phyloP scores from a whole-genome alignment of 2,797 vertebrate species.

The Huso huso region DNA sequence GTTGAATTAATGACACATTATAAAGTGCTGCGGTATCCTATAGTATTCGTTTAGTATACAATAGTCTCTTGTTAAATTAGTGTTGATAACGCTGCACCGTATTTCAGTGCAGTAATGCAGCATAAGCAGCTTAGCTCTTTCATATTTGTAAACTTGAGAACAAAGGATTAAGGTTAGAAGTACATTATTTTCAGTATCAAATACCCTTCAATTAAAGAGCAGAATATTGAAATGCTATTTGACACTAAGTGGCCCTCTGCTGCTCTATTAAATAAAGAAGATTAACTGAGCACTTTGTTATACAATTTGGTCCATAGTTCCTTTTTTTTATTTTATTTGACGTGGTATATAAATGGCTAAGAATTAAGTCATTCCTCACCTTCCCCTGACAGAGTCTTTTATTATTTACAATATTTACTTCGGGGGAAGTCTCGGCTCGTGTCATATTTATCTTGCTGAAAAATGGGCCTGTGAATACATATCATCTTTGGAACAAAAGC shows the following conservation, averaged over 20 bases:
- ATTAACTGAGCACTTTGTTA: conserved; percentile 8
- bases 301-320: conserved; percentile 5
- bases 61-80: too few relatives aligned
- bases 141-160: conserved; percentile 24
- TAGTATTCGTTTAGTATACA: too few relatives aligned
- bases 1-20: too few relatives aligned
- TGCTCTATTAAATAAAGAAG: conserved; percentile 3
- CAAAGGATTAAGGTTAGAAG: conserved; percentile 13
- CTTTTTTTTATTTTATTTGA: conserved; percentile 2
- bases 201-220: conserved; percentile 31
- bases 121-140: conserved; percentile 21
- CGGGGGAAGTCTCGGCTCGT: conserved; percentile 54
- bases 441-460: conserved; percentile 73
- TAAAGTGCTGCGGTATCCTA: too few relatives aligned
- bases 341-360: conserved; percentile 56
- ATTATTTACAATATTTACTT: conserved; percentile 76
- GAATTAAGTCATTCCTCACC: conserved; percentile 72
- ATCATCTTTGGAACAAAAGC: conserved; percentile 81
- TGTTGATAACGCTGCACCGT: background rate
- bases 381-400: conserved; percentile 60
- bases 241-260: background rate
- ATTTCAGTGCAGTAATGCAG: conserved; percentile 33
- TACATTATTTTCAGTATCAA: conserved; percentile 25
- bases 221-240: conserved; percentile 2
- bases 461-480: conserved; percentile 60